Evolutionary conservation across 2,888 invertebrate genomes (phyloP), one percentile per base, ranked within the genome.

Genomic region (Gymnoscelis rufifasciata): DNA sequence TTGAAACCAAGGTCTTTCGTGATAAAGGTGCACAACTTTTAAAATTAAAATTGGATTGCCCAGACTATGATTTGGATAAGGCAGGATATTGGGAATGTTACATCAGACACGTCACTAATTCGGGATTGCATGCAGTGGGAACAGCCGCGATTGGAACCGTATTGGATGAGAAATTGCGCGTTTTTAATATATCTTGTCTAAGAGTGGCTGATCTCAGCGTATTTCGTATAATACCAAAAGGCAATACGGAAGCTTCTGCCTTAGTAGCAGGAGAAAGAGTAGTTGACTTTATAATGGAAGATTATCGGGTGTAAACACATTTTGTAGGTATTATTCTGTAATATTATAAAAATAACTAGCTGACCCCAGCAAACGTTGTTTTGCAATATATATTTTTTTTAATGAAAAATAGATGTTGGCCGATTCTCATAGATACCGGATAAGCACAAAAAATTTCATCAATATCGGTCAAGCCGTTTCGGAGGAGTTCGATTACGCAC

Each of bases 141-240:
- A 31, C 31, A 14, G 31, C 31, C 3, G 14, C 31, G 4, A 12
- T 31, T 5, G 13, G 31, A 3, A 31, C 31, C 14, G 31, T 31
- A 8, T n/a, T 31, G 14, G 31, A 31, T 31, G 31, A 31, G 13
- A 15, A 7, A 7, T 41, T 40, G 12, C 13, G 12, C 12, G 7
- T 27, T 6, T 3, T 26, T 7, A 55, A 52, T 51, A 63, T 61
- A 54, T 51, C 42, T 0, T 8, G 6, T 5, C 4, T 15, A 0
- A 8, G 43, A 1, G 11, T 1, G 7, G 31, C 31, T 8, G 31
- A 31, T 13, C 8, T 29, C 10, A 42, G 6, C 7, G 27, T 7
- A 24, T 1, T 7, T 51, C 33, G 10, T 46, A 59, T 24, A 31
- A 31, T 31, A 31, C 31, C 31, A 8, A 31, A 31, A 31, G 31